phyloP scores from a whole-genome alignment of 1,140 invertebrate species.

The Aphaenogaster rudis region DNA sequence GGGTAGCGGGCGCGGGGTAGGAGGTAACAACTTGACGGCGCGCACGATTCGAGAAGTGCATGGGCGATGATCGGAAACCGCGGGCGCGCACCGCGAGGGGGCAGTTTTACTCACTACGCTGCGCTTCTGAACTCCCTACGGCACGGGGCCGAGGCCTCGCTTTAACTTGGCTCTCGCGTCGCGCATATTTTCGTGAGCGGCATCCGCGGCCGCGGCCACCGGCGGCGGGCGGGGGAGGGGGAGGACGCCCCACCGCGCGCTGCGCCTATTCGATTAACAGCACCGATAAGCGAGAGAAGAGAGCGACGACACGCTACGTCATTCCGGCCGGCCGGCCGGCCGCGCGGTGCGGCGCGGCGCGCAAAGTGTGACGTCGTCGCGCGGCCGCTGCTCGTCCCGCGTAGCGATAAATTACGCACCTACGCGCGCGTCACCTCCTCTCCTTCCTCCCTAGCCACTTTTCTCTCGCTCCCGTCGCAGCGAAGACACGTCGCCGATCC shows the following conservation, averaged over 20 bases:
- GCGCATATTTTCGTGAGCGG: slow-evolving; percentile 67
- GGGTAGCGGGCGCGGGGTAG: slow-evolving; percentile 56
- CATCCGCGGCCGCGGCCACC: slow-evolving; percentile 13
- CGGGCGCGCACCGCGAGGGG: slow-evolving; percentile 73
- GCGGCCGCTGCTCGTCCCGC: background rate
- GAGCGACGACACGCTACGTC: slow-evolving; percentile 71
- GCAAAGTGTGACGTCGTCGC: slow-evolving; percentile 62
- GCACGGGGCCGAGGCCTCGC: slow-evolving; percentile 60
- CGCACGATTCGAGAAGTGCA: slow-evolving; percentile 70
- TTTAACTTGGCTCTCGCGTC: slow-evolving; percentile 65
- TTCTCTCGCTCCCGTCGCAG: background rate
- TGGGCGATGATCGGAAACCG: slow-evolving; percentile 65
- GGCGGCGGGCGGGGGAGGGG: background rate
- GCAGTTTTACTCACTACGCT: slow-evolving; percentile 75
- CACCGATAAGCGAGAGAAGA: slow-evolving; percentile 64
- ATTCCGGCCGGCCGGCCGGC: slow-evolving; percentile 35
- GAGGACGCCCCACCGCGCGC: background rate
- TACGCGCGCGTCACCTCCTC: slow-evolving; percentile 17
- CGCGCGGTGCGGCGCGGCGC: background rate
- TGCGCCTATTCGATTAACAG: slow-evolving; percentile 62
- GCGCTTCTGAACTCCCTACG: slow-evolving; percentile 69
- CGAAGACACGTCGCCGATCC: background rate
- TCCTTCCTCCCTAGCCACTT: background rate
- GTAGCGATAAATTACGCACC: slow-evolving; percentile 74
- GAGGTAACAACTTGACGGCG: slow-evolving; percentile 75